Evolutionary conservation across 92 coral and sea anemone genomes (phyloP), one percentile per base, ranked within the genome.

Genomic region (Palythoa grandiflora): DNA sequence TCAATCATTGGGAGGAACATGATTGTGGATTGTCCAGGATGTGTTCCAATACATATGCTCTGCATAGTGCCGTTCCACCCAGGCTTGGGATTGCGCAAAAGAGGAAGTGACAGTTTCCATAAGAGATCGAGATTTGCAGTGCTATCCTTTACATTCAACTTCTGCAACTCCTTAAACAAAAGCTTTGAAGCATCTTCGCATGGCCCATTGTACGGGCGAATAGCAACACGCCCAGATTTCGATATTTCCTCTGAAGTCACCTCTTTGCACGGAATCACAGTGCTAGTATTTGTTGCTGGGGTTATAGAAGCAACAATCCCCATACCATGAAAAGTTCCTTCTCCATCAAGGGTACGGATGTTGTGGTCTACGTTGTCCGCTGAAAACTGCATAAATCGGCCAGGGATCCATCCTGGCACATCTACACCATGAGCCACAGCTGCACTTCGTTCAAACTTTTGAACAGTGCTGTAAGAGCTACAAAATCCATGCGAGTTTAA

Each of bases 11-110:
- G 95, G 15, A 92, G 93, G 55, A 92, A 92, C 16, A 53, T 21
- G 48, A 92, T 75, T 7, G 92, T 77, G 19, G 92, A 89, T 72
- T 85, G 55, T 5, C 94, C 88, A 71, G 92, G 92, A 57, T 89
- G 63, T 16, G n/a, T 21, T 9, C 94, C 92, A 20, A 74, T 73
- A 10, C 79, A 83, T 16, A 89, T 52, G n/a, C 53, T 47, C 73
- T 92, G 90, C 94, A 92, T 92, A 78, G 55, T 71, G 17, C 94
- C 92, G 28, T 85, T 71, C 94, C 92, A 92, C 20, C 87, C 90
- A 17, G 88, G 86, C 52, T 81, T 83, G n/a, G 92, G 89, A 44
- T 80, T 68, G 60, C 84, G 60, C 55, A 84, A 79, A 15, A 61
- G n/a, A 21, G 85, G 87, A 68, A 87, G 84, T 83, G 89, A 38